Evolutionary conservation across 1,140 invertebrate genomes (phyloP), one percentile per base, ranked within the genome.

Genomic region (Heliconius hermathena): DNA sequence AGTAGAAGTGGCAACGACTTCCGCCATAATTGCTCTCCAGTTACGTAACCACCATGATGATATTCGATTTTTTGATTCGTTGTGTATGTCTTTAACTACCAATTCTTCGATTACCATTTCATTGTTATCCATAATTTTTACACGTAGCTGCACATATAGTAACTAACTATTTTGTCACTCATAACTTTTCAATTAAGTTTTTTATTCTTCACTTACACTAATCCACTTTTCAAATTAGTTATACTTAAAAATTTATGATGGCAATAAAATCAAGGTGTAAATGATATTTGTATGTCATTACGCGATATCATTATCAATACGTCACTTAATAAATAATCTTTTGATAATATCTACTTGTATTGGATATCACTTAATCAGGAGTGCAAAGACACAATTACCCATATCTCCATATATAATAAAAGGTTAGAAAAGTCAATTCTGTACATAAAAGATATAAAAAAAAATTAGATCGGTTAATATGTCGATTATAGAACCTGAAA

Each of bases 11-110:
- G 91, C 83, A 73, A 90, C 49, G 8, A 90, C 76, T 79, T 94
- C 93, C 1, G 88, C 81, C 20, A 91, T 13, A 20, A 93, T 81
- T n/a, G 80, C 82, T 77, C 83, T 85, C 89, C 91, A 87, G 41
- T 85, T 78, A 16, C 57, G 11, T 3, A 52, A 54, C 57, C 81
- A 82, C 84, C 84, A 84, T 36, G 33, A 20, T 16, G 22, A 29
- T 3, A 79, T 8, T 16, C 57, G 71, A 36, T 77, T 74, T 18
- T 22, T 11, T 57, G 22, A n/a, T 76, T 78, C 71, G 22, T 26
- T 82, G 57, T 74, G 78, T 36, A 71, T 41, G 38, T 81, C 76
- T 46, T 80, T 76, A 20, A 78, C 77, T 18, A 81, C 78, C 54
- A 78, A 73, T 6, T 77, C 60, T 29, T 85, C 81, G 8, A 71